phyloP scores from a whole-genome alignment of 2,888 invertebrate species.

The Charanyca ferruginea region DNA sequence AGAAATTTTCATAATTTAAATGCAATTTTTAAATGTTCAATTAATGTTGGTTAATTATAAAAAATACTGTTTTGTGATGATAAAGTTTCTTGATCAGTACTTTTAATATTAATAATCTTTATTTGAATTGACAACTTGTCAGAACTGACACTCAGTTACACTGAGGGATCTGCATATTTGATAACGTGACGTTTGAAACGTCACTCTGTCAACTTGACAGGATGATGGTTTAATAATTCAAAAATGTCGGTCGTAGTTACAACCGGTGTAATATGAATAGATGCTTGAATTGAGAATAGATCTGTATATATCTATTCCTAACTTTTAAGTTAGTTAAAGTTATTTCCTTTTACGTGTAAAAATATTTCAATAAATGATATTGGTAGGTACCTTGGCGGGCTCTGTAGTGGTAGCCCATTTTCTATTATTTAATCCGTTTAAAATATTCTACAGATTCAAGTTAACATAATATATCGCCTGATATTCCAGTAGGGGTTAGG shows the following conservation, averaged over 20 bases:
- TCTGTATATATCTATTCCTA: background rate
- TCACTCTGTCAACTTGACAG: no score
- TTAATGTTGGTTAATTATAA: constrained; percentile 15
- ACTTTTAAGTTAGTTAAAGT: no score
- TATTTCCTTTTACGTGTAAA: no score
- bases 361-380: no score
- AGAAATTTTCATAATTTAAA: constrained; percentile 27
- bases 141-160: constrained; percentile 11
- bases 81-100: background rate
- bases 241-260: no score
- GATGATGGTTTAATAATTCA: constrained; percentile 12
- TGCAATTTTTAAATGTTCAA: constrained; percentile 25
- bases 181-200: no score
- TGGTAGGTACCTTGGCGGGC: no score
- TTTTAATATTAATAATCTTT: constrained; percentile 6
- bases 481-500: no score
- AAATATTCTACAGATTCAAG: no score
- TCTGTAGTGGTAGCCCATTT: no score
- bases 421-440: no score
- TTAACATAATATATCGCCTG: no score
- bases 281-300: background rate
- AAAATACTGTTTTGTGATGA: background rate
- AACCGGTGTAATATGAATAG: background rate
- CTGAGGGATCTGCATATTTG: constrained; percentile 11
- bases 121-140: background rate